Evolutionary conservation across 2,113 vertebrate genomes (phyloP).

Genomic region (Oryctolagus cuniculus): mOryCun1.1 NC_091442.1:34950001-34950500

Average conservation of each 20-base stretch:
- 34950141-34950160: conserved; percentile 90
- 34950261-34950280: conserved; percentile 94
- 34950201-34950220: conserved; percentile 91
- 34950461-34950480: too few relatives aligned
- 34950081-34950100: conserved; percentile 92
- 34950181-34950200: conserved; percentile 94
- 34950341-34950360: neutral
- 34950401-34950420: too few relatives aligned
- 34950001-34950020: conserved; percentile 91
- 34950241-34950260: conserved; percentile 90
- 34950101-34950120: conserved; percentile 89
- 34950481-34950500: too few relatives aligned
- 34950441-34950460: too few relatives aligned
- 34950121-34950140: conserved; percentile 92
- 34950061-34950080: conserved; percentile 91
- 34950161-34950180: conserved; percentile 91
- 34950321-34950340: conserved; percentile 22
- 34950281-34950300: conserved; percentile 81
- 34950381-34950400: too few relatives aligned
- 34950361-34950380: too few relatives aligned
- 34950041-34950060: conserved; percentile 92
- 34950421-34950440: too few relatives aligned
- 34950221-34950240: conserved; percentile 90
- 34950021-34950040: conserved; percentile 90
- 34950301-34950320: neutral